Base-by-base conservation (phyloP, 2,888 invertebrate genomes). In the Gibbula magus region DNA sequence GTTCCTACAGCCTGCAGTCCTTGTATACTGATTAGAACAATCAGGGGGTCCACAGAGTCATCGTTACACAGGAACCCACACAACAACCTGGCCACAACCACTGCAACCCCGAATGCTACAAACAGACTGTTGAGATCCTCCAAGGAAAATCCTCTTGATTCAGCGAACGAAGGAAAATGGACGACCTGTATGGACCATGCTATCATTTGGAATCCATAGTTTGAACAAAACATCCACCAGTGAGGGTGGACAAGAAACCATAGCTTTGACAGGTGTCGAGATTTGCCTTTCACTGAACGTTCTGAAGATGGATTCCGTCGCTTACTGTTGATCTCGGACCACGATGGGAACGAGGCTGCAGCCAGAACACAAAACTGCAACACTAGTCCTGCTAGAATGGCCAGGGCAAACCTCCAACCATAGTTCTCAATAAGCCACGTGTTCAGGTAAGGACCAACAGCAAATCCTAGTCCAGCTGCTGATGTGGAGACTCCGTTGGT, bases 401-500 rank as follows among this genome's bases (percentile, higher is more conserved):
- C 70, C 39, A 70, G 29, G 20, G 70, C 13, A 39, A n/a, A 16
- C 4, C 70, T 32, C 70, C 70, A 70, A 0, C 70, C 70, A 10
- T 10, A 70, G 29, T 45, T 35, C 29, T 79, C 83, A 7, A 83
- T 75, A 20, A 82, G 52, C 79, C 80, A 83, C 7, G 75, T 56
- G 4, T 73, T 22, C 25, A 83, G 73, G 76, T 79, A 83, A 0
- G 82, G 82, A 0, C 56, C 56, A 4, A 39, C 20, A 4, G 32
- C 29, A 77, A 82, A 29, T 10, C 81, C 83, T 18, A 82, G 18
- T 1, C 83, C 82, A 0, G 81, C 78, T 8, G 83, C 75, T 39
- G 77, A 77, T 53, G 79, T 35, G 2, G 78, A 61, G 25, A 83
- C 45, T 7, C 83, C 83, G 51, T 79, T 83, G 56, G 81, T 82